Percentiles rank a stretch among this genome's conserved stretches.
phyloP scores from a whole-genome alignment of 2,797 vertebrate species.

The Lagorchestes hirsutus region DNA sequence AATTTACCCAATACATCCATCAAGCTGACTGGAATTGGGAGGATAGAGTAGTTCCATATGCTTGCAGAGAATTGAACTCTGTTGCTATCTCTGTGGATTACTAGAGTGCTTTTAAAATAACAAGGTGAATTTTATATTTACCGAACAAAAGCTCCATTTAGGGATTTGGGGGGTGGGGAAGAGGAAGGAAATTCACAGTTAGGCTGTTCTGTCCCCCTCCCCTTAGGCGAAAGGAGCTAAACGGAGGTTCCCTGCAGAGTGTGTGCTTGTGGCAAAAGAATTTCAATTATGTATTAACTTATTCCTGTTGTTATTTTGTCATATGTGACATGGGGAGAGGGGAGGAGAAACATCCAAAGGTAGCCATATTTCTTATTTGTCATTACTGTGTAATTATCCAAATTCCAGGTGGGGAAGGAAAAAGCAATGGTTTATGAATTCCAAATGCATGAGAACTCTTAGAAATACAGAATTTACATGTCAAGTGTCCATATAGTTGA shows the following conservation, averaged over 20 bases:
- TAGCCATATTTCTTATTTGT: conserved; percentile 26
- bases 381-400: conserved; percentile 26
- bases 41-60: neutral
- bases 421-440: conserved; percentile 35
- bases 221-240: neutral
- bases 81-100: conserved; percentile 28
- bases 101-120: conserved; percentile 29
- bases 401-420: neutral
- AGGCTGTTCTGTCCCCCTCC: neutral
- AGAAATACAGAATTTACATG: conserved; percentile 41
- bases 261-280: conserved; percentile 3
- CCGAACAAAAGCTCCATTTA: conserved; percentile 2
- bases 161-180: neutral
- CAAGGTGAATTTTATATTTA: neutral
- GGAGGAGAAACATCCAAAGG: conserved; percentile 16
- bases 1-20: conserved; percentile 22
- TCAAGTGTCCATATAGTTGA: conserved; percentile 19
- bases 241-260: neutral
- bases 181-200: conserved; percentile 23
- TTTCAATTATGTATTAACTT: neutral
- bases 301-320: conserved; percentile 39
- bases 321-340: neutral
- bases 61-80: conserved; percentile 47
- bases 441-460: conserved; percentile 51
- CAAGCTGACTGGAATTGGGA: conserved; percentile 18